Evolutionary conservation across 2,113 vertebrate species (phyloP), one percentile per base, ranked within the genome.

Genomic region (Cygnus buccinator): DNA sequence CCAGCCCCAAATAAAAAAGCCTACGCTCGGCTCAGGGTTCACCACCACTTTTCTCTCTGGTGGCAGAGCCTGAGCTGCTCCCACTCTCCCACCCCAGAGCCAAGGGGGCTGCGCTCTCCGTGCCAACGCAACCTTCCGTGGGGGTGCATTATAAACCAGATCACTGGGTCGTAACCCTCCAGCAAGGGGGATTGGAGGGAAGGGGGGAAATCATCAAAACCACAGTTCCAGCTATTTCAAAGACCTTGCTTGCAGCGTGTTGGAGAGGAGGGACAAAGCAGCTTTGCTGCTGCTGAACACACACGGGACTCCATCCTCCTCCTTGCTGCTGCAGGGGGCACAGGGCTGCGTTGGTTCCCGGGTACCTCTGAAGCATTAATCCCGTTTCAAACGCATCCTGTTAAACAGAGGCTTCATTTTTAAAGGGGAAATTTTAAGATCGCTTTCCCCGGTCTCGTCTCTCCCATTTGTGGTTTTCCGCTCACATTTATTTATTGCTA

Each of bases 101-200:
- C 43, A 85, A 75, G 22, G 74, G 6, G 35, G 35, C 44, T 87
- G 54, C 41, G 17, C 67, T 61, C 61, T 41, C 25, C 26, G 55
- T 3, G 9, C 14, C 67, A 41, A 8, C 2, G 1, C 31, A 52
- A 10, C 13, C 11, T 89, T 80, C 5, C 3, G 1, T 4, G 31
- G 29, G 54, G 10, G 28, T 78, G 29, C 15, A 1, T 48, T 79
- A 71, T 20, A 84, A 78, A 71, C 10, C 55, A 68, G 29, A 57
- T 59, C 82, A 85, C 37, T n/a, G 39, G 37, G 16, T 26, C 11
- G 17, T 63, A 39, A 63, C 25, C 62, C 37, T 19, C 41, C 62
- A 79, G 67, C 0, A 0, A 25, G 0, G 48, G 8, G 50, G 23
- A 12, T 18, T 14, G 26, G 21, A 88, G 12, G 4, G 29, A 7